Percentiles rank a stretch among this genome's conserved stretches.
Conservation (phyloP, 2,113 vertebrate species). For the Oophaga pumilio region DNA sequence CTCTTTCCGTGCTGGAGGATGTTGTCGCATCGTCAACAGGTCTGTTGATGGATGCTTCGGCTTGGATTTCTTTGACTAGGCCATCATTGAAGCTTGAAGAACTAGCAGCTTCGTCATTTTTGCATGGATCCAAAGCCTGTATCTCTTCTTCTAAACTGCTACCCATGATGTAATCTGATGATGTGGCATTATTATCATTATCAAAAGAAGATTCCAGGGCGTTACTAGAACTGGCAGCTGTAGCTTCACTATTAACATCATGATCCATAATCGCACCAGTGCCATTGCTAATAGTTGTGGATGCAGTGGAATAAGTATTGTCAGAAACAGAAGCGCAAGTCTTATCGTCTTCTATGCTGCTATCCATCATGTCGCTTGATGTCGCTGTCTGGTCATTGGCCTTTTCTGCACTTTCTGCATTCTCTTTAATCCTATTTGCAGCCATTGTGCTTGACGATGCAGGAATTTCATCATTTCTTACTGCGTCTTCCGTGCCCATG, state of each 20-base stretch:
- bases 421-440: background rate
- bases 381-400: constrained; percentile 38
- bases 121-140: background rate
- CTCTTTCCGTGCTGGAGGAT: constrained; percentile 41
- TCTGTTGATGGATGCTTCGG: background rate
- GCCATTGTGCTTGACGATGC: constrained; percentile 47
- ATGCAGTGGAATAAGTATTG: constrained; percentile 33
- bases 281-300: background rate
- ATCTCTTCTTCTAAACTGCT: background rate
- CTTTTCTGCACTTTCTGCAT: background rate
- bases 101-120: constrained; percentile 50
- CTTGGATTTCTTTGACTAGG: background rate
- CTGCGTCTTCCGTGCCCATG: background rate
- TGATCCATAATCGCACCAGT: background rate
- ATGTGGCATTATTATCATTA: constrained; percentile 40
- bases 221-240: constrained; percentile 63
- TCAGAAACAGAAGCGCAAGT: constrained; percentile 3
- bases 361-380: constrained; percentile 40
- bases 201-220: constrained; percentile 1
- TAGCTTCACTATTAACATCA: constrained; percentile 53
- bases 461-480: background rate
- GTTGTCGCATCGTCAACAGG: constrained; percentile 44
- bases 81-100: constrained; percentile 19
- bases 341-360: constrained; percentile 42
- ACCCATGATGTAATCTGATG: constrained; percentile 44